Conservation (phyloP, 2,888 invertebrate species). For the Electrophaes corylata region DNA sequence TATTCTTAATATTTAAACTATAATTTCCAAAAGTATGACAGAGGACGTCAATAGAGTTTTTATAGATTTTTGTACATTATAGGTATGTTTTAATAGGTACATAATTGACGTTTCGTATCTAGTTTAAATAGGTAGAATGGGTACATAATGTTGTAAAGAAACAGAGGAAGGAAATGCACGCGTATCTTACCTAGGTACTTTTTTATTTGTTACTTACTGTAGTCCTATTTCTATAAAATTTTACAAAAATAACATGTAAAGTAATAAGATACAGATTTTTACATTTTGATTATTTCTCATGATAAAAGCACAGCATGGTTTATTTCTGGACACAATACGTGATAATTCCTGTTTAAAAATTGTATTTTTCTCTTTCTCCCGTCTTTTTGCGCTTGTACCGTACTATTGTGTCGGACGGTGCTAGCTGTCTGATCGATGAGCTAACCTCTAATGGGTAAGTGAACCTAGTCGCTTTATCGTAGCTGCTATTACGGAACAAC, state of each 20-base stretch:
- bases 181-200: neutral
- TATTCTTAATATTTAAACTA: too few relatives aligned
- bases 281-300: constrained; percentile 1
- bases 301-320: constrained; percentile 72
- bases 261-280: neutral
- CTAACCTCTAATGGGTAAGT: constrained; percentile 92
- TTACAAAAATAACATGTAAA: neutral
- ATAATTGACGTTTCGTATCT: constrained; percentile 4
- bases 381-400: constrained; percentile 77
- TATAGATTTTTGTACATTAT: neutral
- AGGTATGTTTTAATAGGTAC: neutral
- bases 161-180: constrained; percentile 15
- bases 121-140: constrained; percentile 11
- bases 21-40: neutral
- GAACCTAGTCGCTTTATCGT: constrained; percentile 70
- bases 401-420: constrained; percentile 71
- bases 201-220: neutral
- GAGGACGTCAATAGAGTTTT: neutral
- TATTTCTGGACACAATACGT: constrained; percentile 59
- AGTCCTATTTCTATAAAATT: neutral
- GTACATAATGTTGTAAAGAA: constrained; percentile 1
- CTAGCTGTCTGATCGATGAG: constrained; percentile 94
- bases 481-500: constrained; percentile 48
- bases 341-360: constrained; percentile 69
- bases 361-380: constrained; percentile 79